Evolutionary conservation across 2,797 vertebrate genomes (phyloP).

Genomic region (Megalops cyprinoides): DNA sequence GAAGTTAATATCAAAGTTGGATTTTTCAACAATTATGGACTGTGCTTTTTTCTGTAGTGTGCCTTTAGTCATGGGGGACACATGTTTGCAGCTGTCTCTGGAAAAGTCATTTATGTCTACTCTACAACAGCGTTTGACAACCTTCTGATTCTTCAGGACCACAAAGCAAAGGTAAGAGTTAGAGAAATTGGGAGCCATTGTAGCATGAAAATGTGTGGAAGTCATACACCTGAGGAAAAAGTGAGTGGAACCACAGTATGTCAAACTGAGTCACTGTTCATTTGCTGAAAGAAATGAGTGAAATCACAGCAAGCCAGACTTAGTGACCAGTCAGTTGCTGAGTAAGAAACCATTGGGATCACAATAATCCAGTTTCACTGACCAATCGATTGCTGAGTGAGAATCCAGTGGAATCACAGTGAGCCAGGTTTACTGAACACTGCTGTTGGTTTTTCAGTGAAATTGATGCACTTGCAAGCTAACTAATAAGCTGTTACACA

Average conservation of each 20-base stretch:
- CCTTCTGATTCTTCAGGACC: conserved; percentile 85
- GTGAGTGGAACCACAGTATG: too few species aligned
- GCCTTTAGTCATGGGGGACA: conserved; percentile 90
- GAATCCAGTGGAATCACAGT: too few species aligned
- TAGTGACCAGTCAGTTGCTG: not conserved
- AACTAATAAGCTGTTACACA: too few species aligned
- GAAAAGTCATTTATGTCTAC: conserved; percentile 90
- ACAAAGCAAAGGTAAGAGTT: conserved; percentile 86
- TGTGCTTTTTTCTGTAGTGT: conserved; percentile 70
- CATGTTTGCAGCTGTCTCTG: conserved; percentile 89
- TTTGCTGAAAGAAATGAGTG: not conserved
- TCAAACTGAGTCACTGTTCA: not conserved
- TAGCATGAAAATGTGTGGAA: conserved; percentile 7
- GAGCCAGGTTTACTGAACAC: too few species aligned
- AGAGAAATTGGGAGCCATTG: too few species aligned
- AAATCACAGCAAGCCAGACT: not conserved
- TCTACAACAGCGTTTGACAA: conserved; percentile 86
- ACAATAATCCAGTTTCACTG: too few species aligned
- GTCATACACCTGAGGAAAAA: not conserved
- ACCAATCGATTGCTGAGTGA: too few species aligned
- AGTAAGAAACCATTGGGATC: too few species aligned
- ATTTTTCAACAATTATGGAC: not conserved
- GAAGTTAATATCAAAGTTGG: too few species aligned
- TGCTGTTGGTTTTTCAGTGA: too few species aligned
- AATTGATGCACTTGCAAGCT: too few species aligned